Percentiles rank a stretch among this genome's conserved stretches.
These are phyloP conservation scores for Actinemys pallida DNA, from an alignment of 2,113 vertebrate species.

Conservation along the genomic window DNA sequence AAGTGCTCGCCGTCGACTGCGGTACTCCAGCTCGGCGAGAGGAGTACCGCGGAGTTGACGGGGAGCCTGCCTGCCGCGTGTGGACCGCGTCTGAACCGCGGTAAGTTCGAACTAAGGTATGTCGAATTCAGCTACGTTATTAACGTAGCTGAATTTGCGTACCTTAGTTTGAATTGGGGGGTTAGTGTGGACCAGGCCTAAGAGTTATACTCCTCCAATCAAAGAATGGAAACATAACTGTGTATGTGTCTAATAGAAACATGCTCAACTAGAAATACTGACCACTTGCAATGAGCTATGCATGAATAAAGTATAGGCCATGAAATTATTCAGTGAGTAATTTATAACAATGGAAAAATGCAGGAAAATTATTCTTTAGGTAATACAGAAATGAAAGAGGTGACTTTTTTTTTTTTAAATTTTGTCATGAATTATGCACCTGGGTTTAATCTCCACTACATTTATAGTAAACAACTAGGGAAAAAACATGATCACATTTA, in stretches of 20 bases:
- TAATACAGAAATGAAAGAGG: neutral
- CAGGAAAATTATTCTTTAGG: neutral
- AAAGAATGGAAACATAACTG: neutral
- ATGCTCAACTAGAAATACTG: neutral
- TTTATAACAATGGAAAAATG: neutral
- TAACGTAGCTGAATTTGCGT: too few species aligned
- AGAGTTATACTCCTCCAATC: too few species aligned
- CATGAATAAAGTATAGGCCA: neutral
- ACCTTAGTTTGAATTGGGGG: too few species aligned
- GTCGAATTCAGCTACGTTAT: too few species aligned
- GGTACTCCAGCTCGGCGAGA: too few species aligned
- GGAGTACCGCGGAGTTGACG: too few species aligned
- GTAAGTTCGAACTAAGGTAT: too few species aligned
- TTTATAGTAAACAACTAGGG: neutral
- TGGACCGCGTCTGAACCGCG: too few species aligned
- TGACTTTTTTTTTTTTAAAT: neutral
- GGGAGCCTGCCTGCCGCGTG: too few species aligned
- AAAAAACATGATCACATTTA: accelerated
- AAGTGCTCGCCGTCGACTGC: too few species aligned
- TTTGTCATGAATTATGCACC: neutral
- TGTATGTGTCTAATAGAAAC: neutral
- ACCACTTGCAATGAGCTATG: neutral
- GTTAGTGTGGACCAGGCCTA: too few species aligned
- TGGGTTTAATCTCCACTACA: neutral
- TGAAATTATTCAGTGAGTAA: neutral